Conservation (phyloP, 2,888 invertebrate species). For the Gryllus longicercus region DNA sequence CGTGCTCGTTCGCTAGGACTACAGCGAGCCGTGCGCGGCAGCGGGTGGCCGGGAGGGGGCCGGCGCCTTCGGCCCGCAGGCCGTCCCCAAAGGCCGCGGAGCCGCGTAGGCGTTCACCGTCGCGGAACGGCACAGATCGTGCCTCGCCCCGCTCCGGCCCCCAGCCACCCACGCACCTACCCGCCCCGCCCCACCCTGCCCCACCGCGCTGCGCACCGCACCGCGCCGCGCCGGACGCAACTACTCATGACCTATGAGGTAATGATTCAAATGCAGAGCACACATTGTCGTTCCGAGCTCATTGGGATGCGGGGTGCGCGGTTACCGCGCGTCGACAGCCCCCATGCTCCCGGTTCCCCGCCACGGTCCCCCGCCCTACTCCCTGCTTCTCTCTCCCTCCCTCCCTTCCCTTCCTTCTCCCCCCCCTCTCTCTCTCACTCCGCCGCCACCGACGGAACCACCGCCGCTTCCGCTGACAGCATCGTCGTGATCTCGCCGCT, state of each 20-base stretch:
- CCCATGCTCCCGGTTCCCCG: background rate
- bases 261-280: slow-evolving; percentile 17
- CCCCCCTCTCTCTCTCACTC: background rate
- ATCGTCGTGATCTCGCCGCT: background rate
- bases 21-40: too few relatives aligned
- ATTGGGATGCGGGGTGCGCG: background rate
- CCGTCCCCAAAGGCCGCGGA: too few relatives aligned
- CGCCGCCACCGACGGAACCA: background rate
- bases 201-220: too few relatives aligned
- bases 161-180: too few relatives aligned
- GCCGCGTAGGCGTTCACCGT: too few relatives aligned
- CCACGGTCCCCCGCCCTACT: background rate
- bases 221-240: background rate
- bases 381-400: background rate
- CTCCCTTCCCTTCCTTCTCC: background rate
- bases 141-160: too few relatives aligned
- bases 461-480: background rate
- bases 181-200: background rate
- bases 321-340: too few relatives aligned
- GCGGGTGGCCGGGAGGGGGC: too few relatives aligned
- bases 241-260: slow-evolving; percentile 17
- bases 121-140: too few relatives aligned
- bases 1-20: too few relatives aligned
- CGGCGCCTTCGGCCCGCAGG: too few relatives aligned
- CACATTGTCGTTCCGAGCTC: slow-evolving; percentile 10